Percentiles rank a stretch among this genome's conserved stretches.
Evolutionary conservation across 2,113 vertebrate genomes (phyloP).

Genomic region (Lagopus leucura): DNA sequence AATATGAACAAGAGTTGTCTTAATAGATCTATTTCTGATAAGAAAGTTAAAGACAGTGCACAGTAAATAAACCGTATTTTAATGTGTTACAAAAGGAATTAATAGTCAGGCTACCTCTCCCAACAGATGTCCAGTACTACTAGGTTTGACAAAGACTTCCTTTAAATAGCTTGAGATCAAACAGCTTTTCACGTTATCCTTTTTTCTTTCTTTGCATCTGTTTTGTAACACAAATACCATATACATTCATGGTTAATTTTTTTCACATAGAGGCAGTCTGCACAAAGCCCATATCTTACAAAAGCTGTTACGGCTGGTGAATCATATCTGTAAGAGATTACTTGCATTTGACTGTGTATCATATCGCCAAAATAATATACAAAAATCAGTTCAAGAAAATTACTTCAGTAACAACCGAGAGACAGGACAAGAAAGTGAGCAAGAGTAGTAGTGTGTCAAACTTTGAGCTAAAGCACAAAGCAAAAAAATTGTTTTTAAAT

Average conservation of each 20-base stretch:
- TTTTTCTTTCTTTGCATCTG: neutral
- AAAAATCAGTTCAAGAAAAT: neutral
- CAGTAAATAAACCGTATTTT: slow-evolving; percentile 44
- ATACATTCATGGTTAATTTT: neutral
- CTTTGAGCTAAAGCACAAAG: slow-evolving; percentile 73
- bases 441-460: slow-evolving; percentile 42
- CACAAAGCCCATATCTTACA: neutral
- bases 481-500: slow-evolving; percentile 64
- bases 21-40: neutral
- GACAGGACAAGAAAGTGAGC: slow-evolving; percentile 24
- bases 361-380: neutral
- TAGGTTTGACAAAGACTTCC: neutral
- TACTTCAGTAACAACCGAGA: slow-evolving; percentile 5
- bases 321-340: neutral
- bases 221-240: neutral
- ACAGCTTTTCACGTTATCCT: neutral
- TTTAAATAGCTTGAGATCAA: neutral
- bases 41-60: slow-evolving; percentile 51
- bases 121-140: neutral
- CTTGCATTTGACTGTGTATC: neutral
- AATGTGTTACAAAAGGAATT: slow-evolving; percentile 5
- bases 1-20: neutral
- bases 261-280: neutral
- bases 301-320: neutral
- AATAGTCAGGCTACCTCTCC: neutral